These are phyloP conservation scores for Nyctibius bracteatus DNA, from an alignment of 2,113 vertebrate species.

Conservation along the genomic window DNA sequence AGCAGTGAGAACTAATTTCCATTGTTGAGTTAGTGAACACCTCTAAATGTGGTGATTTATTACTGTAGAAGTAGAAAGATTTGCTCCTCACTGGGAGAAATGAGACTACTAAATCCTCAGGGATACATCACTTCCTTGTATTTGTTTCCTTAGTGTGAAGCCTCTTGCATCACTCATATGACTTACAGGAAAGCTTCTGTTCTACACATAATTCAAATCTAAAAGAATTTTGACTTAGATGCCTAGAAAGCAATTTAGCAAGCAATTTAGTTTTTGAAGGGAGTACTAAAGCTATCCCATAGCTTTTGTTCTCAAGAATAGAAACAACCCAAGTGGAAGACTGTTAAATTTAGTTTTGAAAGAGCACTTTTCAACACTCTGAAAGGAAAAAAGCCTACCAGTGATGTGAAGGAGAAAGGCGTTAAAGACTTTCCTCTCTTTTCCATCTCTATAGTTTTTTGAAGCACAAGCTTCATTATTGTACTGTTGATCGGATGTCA, in stretches of 20 bases:
- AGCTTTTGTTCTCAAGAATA: constrained; percentile 29
- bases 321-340: constrained; percentile 15
- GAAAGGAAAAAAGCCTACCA: neutral
- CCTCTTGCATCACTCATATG: neutral
- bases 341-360: constrained; percentile 6
- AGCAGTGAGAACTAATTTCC: neutral
- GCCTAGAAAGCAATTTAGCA: constrained; percentile 62
- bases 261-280: constrained; percentile 46
- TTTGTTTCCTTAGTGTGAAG: constrained; percentile 27
- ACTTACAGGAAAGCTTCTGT: constrained; percentile 45
- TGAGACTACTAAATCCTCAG: neutral
- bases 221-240: constrained; percentile 57
- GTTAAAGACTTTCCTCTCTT: neutral
- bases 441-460: neutral
- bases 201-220: constrained; percentile 44
- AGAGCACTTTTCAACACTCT: neutral
- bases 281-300: constrained; percentile 6
- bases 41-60: neutral
- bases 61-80: neutral
- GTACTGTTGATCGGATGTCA: neutral
- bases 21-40: neutral
- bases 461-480: neutral
- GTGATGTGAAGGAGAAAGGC: neutral
- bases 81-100: neutral
- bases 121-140: neutral